Percentiles rank a stretch among this genome's conserved stretches.
Evolutionary conservation across 2,797 vertebrate species (phyloP).

Genomic region (Pempheris klunzingeri): DNA sequence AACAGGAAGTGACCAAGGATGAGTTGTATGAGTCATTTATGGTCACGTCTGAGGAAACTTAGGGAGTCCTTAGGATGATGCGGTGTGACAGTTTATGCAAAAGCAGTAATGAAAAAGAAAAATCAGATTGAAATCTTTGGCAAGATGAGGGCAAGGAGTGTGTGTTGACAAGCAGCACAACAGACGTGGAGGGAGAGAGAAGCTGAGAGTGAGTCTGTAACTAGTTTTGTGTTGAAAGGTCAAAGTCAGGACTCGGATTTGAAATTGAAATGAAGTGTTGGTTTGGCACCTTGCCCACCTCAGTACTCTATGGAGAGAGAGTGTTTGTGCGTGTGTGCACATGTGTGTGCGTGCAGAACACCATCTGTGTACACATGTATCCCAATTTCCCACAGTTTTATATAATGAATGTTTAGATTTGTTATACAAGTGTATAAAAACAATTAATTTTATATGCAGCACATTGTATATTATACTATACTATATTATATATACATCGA

Average conservation of each 20-base stretch:
- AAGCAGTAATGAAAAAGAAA: slow-evolving; percentile 38
- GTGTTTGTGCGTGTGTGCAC: slow-evolving; percentile 15
- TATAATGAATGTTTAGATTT: slow-evolving; percentile 12
- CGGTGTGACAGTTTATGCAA: not conserved
- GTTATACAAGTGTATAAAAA: slow-evolving; percentile 21
- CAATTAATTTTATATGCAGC: not conserved
- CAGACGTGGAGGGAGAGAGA: slow-evolving; percentile 19
- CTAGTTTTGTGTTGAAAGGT: slow-evolving; percentile 77
- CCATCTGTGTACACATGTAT: slow-evolving; percentile 49
- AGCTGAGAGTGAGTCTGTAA: slow-evolving; percentile 54
- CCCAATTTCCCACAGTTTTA: slow-evolving; percentile 30
- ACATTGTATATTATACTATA: not conserved
- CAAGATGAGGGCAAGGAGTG: slow-evolving; percentile 26
- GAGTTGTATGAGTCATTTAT: slow-evolving; percentile 61
- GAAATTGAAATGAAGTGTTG: slow-evolving; percentile 82
- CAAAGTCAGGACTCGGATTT: slow-evolving; percentile 80
- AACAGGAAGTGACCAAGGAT: slow-evolving; percentile 79
- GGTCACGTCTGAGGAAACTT: slow-evolving; percentile 33
- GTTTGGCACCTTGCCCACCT: slow-evolving; percentile 69
- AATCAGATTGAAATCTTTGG: not conserved
- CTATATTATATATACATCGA: not conserved
- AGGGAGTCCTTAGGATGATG: slow-evolving; percentile 35
- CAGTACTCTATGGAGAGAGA: slow-evolving; percentile 49
- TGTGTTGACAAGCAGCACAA: slow-evolving; percentile 57
- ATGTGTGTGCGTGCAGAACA: slow-evolving; percentile 14